Base-by-base conservation (phyloP, 1,140 invertebrate genomes). In the Macrobrachium nipponense region DNA sequence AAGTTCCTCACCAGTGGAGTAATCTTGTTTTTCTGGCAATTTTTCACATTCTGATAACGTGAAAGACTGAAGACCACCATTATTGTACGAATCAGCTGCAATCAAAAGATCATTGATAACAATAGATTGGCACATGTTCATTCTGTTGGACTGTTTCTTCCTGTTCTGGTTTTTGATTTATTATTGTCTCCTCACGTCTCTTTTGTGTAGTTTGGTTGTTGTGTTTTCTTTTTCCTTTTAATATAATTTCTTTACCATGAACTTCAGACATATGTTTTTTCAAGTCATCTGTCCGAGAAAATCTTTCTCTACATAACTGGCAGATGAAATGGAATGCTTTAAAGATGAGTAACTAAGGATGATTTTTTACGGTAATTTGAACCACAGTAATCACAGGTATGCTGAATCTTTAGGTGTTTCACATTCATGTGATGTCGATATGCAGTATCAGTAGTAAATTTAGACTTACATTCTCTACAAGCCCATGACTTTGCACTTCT, bases 401-500 rank as follows among this genome's bases (percentile, higher is more conserved):
- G 78, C 51, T 84, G 77, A 60, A 85, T 58, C 15, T 84, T 68
- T 18, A 80, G 77, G 36, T 89, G 88, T 61, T 87, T 89, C 18
- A 89, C 83, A 81, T 85, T 84, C 36, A 81, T 78, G 64, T 89
- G 88, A 59, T 89, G 88, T 18, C 86, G 76, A 59, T 87, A 89
- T 17, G 86, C 82, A 27, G 88, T 82, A n/a, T 84, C 61, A 36
- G 88, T 89, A 10, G 88, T 89, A 58, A 89, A 89, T 68, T 87
- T 87, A 15, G 73, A 51, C 18, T 87, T 61, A 58, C 88, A 89
- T 4, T 80, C 61, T 10, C 78, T 72, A 76, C 88, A 89, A 6
- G 80, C 66, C 88, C 88, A 89, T 15, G 88, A 85, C 75, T 87
- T 66, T 10, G 88, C 88, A 77, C 80, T 87, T 73, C 82, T 85